Base-by-base conservation (phyloP, 2,888 invertebrate genomes). In the Theretra japonica region DNA sequence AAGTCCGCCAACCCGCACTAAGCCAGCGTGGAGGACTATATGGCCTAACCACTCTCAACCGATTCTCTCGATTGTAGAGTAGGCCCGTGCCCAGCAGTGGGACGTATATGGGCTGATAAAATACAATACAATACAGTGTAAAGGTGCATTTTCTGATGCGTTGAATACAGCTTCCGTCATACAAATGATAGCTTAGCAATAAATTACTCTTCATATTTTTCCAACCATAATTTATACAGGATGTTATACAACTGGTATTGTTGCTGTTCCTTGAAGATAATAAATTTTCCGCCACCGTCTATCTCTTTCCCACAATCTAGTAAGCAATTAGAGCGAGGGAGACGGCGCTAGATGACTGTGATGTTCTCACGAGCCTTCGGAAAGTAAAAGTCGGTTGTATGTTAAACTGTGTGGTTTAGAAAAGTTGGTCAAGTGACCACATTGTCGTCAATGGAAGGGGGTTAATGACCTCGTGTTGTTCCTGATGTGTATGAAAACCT, bases 281-380 rank as follows among this genome's bases (percentile, higher is more conserved):
- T 73, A 74, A 72, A 73, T 77, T 75, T 79, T 79, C 79, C 79
- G 80, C 76, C 75, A 77, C 76, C 73, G 59, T 71, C 77, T 82
- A 80, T 83, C 84, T 81, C 81, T 77, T 72, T 86, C 79, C 74
- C 76, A 76, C 83, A 73, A 79, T 76, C 74, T 73, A 75, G 75
- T 75, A 59, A 30, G 70, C 74, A 77, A 77, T 79, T 71, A 74
- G 80, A 78, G 76, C 73, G 79, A 83, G 74, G 77, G 80, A 79
- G 81, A 84, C 65, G 72, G 15, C 50, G 19, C 21, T 17, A 15
- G 41, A 65, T 65, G 65, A 65, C 65, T 65, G 48, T 23, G 53
- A 53, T 53, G 65, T 65, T 65, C 65, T 65, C 65, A 48, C 65
- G 70, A 75, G 74, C 57, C 69, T 70, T 70, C 72, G 48, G 76